Evolutionary conservation across 2,888 invertebrate species (phyloP), one percentile per base, ranked within the genome.

Genomic region (Plagodis dolabraria): DNA sequence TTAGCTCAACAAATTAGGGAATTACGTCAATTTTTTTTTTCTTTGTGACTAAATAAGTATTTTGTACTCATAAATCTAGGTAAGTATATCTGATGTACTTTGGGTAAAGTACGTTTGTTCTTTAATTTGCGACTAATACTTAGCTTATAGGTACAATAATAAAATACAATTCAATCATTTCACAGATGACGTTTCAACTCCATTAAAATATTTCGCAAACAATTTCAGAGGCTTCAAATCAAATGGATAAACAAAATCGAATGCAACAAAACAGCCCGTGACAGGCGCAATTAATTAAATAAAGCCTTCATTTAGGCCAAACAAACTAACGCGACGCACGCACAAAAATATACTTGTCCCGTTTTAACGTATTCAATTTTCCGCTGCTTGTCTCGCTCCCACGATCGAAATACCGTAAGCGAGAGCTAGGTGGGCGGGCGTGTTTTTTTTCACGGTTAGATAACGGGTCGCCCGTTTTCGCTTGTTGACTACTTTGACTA

Each of bases 351-450:
- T 72, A 76, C 51, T 74, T 56, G 64, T 78, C 79, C 75, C 81
- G 61, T 69, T 85, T 77, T 78, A 73, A 68, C 78, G 67, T 68
- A 65, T 58, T 60, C 50, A 64, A 12, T 70, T 72, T 66, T 60
- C 61, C 60, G 66, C 61, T 70, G 53, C 65, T 77, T 70, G 62
- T 86, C 86, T 69, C 78, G 72, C 67, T 90, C 83, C 68, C 86
- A 71, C 89, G 82, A 79, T 89, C 88, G 86, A 89, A 91, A 91
- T 90, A 91, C 91, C 90, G 91, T 90, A 87, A 87, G 85, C 80
- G 74, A 82, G 78, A 77, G 77, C 76, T 70, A 57, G 71, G 88
- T 87, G 87, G 89, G 90, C 86, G 90, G 82, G 82, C 72, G 78
- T 70, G 72, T 82, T 88, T 91, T 22, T 92, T 91, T 91, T 89